Evolutionary conservation across 2,888 invertebrate genomes (phyloP).

Genomic region (Cataglyphis livida): DNA sequence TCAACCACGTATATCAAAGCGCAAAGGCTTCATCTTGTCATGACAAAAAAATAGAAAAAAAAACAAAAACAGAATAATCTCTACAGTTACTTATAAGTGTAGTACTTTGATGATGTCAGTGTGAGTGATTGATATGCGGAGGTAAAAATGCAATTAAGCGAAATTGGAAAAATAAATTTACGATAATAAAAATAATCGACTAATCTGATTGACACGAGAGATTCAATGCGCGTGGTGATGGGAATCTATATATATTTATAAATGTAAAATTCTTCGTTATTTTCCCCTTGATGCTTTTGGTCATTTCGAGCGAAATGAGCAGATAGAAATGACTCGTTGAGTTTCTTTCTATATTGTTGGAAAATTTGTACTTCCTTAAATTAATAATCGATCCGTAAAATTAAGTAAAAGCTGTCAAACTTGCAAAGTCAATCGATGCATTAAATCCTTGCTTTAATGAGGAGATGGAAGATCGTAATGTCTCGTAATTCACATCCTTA

Average conservation of each 20-base stretch:
- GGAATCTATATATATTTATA: too few species aligned
- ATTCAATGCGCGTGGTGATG: neutral
- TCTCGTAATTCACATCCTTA: too few species aligned
- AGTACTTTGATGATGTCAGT: neutral
- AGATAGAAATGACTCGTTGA: neutral
- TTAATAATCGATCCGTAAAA: too few species aligned
- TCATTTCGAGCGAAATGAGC: neutral
- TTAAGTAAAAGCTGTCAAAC: too few species aligned
- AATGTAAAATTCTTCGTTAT: neutral
- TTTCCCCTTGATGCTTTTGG: neutral
- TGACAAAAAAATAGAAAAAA: neutral
- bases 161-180: neutral
- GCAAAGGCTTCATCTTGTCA: neutral
- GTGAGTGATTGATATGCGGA: neutral
- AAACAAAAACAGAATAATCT: too few species aligned
- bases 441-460: too few species aligned
- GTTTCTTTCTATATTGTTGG: constrained; percentile 1
- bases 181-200: neutral
- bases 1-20: too few species aligned
- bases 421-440: too few species aligned
- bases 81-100: too few species aligned
- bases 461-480: too few species aligned
- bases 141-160: neutral
- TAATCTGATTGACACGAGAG: neutral
- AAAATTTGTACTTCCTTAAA: too few species aligned